Conservation (phyloP, 2,888 invertebrate genomes). For the Euplagia quadripunctaria region DNA sequence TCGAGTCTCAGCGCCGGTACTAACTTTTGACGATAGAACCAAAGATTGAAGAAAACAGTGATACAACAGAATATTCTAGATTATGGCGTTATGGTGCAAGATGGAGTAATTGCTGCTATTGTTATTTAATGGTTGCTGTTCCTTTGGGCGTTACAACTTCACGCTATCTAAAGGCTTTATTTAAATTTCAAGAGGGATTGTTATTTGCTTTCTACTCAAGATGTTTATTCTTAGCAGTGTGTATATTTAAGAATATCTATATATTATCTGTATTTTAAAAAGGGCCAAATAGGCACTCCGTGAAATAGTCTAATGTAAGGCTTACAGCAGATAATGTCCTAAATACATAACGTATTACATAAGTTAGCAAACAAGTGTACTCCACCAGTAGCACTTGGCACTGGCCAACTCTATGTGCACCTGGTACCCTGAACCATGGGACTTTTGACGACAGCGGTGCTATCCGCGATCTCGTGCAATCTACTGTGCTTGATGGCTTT, state of each 20-base stretch:
- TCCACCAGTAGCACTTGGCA: too few species aligned
- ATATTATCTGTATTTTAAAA: background rate
- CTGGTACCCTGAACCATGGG: too few species aligned
- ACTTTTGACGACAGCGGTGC: too few species aligned
- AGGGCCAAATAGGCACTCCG: too few species aligned
- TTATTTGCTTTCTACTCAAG: background rate
- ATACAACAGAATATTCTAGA: constrained; percentile 18
- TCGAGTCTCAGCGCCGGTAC: constrained; percentile 5
- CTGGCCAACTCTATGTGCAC: too few species aligned
- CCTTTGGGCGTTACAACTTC: constrained; percentile 8
- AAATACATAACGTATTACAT: too few species aligned
- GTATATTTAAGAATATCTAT: background rate
- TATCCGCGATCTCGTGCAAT: too few species aligned
- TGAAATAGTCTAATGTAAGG: too few species aligned
- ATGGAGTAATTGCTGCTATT: constrained; percentile 14
- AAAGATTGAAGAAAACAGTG: constrained; percentile 16
- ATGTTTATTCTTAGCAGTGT: too few species aligned
- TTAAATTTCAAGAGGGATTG: background rate
- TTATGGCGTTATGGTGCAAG: constrained; percentile 14
- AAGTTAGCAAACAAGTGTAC: too few species aligned
- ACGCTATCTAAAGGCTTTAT: background rate
- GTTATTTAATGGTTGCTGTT: constrained; percentile 14
- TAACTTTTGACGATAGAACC: constrained; percentile 21
- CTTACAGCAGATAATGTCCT: too few species aligned
- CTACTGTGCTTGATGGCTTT: too few species aligned